Conservation (phyloP, 2,113 vertebrate species). For the Spizaetus ornatus region DNA sequence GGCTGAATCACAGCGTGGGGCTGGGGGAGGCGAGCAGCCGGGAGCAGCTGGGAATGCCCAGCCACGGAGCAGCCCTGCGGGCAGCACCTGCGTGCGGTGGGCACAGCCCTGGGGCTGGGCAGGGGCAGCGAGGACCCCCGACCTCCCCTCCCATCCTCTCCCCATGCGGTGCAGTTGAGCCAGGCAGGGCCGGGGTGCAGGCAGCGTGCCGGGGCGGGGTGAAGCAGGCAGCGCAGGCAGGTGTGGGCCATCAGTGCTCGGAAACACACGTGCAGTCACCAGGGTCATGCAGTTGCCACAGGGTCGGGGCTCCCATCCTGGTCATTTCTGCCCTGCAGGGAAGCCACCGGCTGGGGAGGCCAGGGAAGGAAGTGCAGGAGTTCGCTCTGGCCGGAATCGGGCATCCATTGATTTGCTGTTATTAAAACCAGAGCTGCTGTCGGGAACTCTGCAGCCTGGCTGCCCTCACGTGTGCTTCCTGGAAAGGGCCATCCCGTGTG, state of each 20-base stretch:
- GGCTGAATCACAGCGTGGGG: background rate
- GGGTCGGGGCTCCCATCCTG: background rate
- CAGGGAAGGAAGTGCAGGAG: background rate
- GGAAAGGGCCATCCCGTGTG: slow-evolving; percentile 1
- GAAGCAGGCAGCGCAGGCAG: background rate
- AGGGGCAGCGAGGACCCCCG: background rate
- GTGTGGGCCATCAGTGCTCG: accelerated
- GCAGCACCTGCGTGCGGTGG: background rate
- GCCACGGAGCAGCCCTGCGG: background rate
- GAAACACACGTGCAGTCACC: accelerated
- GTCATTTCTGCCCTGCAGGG: background rate
- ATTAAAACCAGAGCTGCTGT: slow-evolving; percentile 66
- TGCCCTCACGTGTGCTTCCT: slow-evolving; percentile 3
- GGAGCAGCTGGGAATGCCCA: background rate
- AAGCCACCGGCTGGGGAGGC: background rate
- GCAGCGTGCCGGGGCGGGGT: accelerated
- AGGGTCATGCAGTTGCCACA: too few species aligned
- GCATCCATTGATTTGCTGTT: slow-evolving; percentile 63
- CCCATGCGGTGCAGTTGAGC: accelerated
- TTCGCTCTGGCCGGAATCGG: slow-evolving; percentile 16
- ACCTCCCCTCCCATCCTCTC: too few species aligned
- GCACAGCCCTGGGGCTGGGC: background rate
- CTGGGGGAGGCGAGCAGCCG: background rate
- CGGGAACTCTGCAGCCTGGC: slow-evolving; percentile 55
- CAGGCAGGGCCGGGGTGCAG: background rate